Conservation (phyloP, 2,113 vertebrate genomes). For the Notarius lentiginosus region DNA sequence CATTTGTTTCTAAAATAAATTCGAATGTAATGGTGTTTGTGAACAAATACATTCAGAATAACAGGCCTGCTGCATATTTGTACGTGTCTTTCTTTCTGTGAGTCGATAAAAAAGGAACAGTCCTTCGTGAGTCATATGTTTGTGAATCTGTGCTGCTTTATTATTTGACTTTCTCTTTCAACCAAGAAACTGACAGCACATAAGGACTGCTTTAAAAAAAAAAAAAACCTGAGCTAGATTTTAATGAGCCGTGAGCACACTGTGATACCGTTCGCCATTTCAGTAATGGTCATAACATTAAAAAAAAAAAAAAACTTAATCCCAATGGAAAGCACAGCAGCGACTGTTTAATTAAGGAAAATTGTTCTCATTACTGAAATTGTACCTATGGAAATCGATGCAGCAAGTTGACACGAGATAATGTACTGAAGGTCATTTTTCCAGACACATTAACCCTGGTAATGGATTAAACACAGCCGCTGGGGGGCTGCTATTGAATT, state of each 20-base stretch:
- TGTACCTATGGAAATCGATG: background rate
- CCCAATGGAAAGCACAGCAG: background rate
- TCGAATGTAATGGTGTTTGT: background rate
- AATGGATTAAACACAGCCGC: slow-evolving; percentile 4
- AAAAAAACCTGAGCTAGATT: slow-evolving; percentile 22
- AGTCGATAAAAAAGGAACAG: background rate
- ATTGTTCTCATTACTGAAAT: background rate
- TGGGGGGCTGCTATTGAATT: background rate
- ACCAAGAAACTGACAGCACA: slow-evolving; percentile 26
- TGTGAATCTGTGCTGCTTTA: slow-evolving; percentile 23
- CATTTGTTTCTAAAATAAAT: background rate
- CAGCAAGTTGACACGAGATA: background rate
- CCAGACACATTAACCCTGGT: background rate
- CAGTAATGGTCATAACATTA: background rate
- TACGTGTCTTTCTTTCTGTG: background rate
- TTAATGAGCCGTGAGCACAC: slow-evolving; percentile 2
- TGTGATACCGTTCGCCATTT: background rate
- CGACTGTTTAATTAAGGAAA: slow-evolving; percentile 7
- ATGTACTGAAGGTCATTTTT: background rate
- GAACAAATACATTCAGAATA: background rate
- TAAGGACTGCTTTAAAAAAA: background rate
- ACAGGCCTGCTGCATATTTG: background rate
- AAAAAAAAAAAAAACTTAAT: background rate
- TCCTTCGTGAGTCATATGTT: background rate
- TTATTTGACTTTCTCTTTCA: slow-evolving; percentile 36